Percentiles rank a stretch among this genome's conserved stretches.
Evolutionary conservation across 2,797 vertebrate genomes (phyloP).

Genomic region (Oceanodroma leucorhoa): DNA sequence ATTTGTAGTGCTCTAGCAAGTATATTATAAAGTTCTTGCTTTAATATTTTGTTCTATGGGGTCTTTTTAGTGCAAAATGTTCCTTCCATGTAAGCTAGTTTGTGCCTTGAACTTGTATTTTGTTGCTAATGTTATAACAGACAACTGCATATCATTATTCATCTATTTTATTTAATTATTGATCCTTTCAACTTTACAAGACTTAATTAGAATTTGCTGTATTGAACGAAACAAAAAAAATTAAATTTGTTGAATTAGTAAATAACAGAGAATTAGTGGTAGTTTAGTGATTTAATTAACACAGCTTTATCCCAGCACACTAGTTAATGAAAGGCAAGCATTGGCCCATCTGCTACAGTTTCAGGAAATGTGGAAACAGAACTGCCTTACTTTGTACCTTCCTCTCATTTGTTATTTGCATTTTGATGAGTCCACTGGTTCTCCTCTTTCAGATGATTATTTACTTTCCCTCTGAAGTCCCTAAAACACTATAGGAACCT

Average conservation of each 20-base stretch:
- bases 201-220: slow-evolving; percentile 59
- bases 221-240: slow-evolving; percentile 53
- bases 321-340: slow-evolving; percentile 61
- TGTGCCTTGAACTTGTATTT: background rate
- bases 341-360: slow-evolving; percentile 61
- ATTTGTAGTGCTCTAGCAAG: background rate
- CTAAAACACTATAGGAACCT: background rate
- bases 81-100: background rate
- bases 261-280: slow-evolving; percentile 66
- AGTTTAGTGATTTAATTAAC: slow-evolving; percentile 72
- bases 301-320: slow-evolving; percentile 59
- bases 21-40: background rate
- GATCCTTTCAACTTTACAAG: slow-evolving; percentile 48
- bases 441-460: background rate
- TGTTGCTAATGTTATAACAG: background rate
- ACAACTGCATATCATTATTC: background rate
- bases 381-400: slow-evolving; percentile 11
- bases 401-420: slow-evolving; percentile 23
- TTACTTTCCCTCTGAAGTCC: background rate
- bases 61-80: background rate
- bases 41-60: background rate
- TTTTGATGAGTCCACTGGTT: slow-evolving; percentile 35
- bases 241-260: slow-evolving; percentile 56
- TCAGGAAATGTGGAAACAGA: slow-evolving; percentile 45
- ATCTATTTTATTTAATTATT: slow-evolving; percentile 56